Percentiles rank a stretch among this genome's conserved stretches.
Conservation (phyloP, 2,113 vertebrate genomes). For the Ictalurus furcatus region DNA sequence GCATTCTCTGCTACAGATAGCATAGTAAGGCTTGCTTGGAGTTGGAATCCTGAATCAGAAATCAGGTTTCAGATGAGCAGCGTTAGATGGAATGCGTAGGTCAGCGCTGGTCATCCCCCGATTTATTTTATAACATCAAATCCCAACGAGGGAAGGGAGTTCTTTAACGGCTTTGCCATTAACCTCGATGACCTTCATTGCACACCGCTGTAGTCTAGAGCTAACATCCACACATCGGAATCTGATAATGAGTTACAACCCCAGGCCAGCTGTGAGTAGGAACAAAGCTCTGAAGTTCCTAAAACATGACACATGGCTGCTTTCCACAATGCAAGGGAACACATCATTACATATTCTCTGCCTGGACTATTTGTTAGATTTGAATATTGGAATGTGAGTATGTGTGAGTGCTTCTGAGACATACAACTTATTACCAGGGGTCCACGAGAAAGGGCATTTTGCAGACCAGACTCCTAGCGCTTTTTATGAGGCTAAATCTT, state of each 20-base stretch:
- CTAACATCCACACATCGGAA: neutral
- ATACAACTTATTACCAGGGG: neutral
- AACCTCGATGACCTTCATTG: neutral
- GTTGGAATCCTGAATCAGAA: too few species aligned
- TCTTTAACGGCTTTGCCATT: neutral
- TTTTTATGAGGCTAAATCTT: neutral
- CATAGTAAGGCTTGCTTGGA: too few species aligned
- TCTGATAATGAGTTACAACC: neutral
- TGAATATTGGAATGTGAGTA: conserved; percentile 17
- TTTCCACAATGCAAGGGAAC: neutral
- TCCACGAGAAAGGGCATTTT: neutral
- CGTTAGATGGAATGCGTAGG: neutral
- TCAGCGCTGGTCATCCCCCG: neutral
- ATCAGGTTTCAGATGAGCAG: too few species aligned
- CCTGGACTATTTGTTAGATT: conserved; percentile 17
- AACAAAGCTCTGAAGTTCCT: neutral
- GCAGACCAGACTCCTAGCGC: neutral
- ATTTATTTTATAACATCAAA: neutral
- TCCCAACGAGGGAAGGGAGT: neutral
- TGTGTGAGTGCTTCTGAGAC: too few species aligned
- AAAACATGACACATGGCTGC: neutral
- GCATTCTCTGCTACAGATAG: too few species aligned
- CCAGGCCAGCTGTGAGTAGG: neutral
- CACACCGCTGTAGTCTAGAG: neutral
- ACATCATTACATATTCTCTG: conserved; percentile 16